Evolutionary conservation across 2,113 vertebrate genomes (phyloP).

Genomic region (Vulpes vulpes): DNA sequence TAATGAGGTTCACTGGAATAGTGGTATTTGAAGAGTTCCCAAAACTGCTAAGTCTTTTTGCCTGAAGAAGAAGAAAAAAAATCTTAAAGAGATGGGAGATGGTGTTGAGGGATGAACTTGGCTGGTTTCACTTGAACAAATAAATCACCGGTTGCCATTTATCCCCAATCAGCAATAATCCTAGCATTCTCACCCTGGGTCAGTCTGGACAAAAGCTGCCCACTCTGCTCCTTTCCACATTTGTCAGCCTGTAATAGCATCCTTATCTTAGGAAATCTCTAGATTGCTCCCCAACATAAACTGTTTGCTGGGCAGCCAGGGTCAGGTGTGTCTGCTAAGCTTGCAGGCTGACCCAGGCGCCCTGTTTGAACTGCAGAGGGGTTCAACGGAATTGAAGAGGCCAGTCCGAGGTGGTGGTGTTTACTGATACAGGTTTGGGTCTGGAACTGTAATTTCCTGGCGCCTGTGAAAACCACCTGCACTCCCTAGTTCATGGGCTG

Average conservation of each 20-base stretch:
- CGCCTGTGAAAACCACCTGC: background rate
- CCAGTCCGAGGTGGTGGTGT: background rate
- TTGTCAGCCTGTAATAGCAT: slow-evolving; percentile 84
- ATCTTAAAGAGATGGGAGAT: slow-evolving; percentile 70
- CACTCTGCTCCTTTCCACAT: slow-evolving; percentile 72
- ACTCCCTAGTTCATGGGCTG: background rate
- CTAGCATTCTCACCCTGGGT: slow-evolving; percentile 78
- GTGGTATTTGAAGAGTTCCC: slow-evolving; percentile 69
- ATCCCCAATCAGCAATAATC: slow-evolving; percentile 84
- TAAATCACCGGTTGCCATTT: slow-evolving; percentile 81
- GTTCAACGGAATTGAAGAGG: slow-evolving; percentile 56
- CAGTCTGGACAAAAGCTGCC: slow-evolving; percentile 78
- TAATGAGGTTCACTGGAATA: slow-evolving; percentile 68
- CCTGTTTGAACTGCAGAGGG: slow-evolving; percentile 75
- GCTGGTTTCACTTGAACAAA: slow-evolving; percentile 83
- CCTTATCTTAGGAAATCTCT: slow-evolving; percentile 83
- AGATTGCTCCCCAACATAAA: slow-evolving; percentile 80
- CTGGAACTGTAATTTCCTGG: slow-evolving; percentile 34
- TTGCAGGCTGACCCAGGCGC: slow-evolving; percentile 56
- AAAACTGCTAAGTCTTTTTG: slow-evolving; percentile 64
- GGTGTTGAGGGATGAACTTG: slow-evolving; percentile 78
- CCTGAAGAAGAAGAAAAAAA: slow-evolving; percentile 2
- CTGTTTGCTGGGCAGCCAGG: slow-evolving; percentile 75
- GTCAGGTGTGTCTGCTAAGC: slow-evolving; percentile 74
- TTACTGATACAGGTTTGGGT: slow-evolving; percentile 61